Conservation (phyloP, 2,888 invertebrate genomes). For the Eristalis tenax region DNA sequence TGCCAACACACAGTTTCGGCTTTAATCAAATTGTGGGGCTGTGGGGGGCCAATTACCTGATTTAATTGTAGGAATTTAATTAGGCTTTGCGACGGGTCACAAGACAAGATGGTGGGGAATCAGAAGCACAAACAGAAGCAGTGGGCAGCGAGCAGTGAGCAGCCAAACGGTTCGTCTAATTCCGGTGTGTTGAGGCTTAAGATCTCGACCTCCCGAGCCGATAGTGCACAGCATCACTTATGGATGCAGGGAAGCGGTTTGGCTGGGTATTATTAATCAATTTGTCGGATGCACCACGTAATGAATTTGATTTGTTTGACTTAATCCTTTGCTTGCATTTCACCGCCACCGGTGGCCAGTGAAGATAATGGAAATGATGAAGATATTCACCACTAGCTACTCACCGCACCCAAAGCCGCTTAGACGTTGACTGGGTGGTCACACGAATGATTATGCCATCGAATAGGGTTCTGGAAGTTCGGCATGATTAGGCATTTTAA, state of each 20-base stretch:
- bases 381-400: conserved; percentile 30
- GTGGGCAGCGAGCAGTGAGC: not conserved
- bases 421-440: not conserved
- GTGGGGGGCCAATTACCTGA: conserved; percentile 36
- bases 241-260: conserved; percentile 13
- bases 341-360: conserved; percentile 16
- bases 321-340: conserved; percentile 30
- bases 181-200: not conserved
- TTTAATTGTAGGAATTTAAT: conserved; percentile 64
- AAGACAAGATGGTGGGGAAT: not conserved
- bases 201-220: not conserved
- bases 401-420: not conserved
- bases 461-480: not conserved
- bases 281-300: conserved; percentile 44
- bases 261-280: conserved; percentile 51
- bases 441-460: not conserved
- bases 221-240: conserved; percentile 14
- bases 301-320: conserved; percentile 63
- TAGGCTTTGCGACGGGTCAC: not conserved
- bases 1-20: not conserved
- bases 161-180: not conserved
- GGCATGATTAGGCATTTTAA: not conserved
- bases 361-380: conserved; percentile 44
- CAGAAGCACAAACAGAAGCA: not conserved
- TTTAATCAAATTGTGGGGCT: not conserved